Evolutionary conservation across 2,888 invertebrate species (phyloP).

Genomic region (Andrena camellia): DNA sequence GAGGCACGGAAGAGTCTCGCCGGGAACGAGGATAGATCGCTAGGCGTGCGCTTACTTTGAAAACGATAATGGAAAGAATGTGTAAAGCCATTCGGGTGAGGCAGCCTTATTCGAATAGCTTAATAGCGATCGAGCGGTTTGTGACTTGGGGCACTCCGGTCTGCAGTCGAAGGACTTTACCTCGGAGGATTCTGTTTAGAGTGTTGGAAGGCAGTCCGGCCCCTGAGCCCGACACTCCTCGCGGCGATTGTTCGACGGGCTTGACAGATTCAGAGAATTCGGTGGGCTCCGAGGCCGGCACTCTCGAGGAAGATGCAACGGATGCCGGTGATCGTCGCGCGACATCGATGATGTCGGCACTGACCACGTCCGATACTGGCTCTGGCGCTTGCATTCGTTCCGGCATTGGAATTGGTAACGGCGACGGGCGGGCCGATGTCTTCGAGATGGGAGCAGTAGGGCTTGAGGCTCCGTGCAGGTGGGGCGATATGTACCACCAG

Average conservation of each 20-base stretch:
- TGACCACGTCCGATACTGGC: conserved; percentile 41
- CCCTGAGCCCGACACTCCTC: conserved; percentile 68
- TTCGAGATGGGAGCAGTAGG: conserved; percentile 82
- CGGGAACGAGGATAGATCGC: neutral
- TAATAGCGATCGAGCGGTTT: conserved; percentile 67
- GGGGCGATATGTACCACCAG: conserved; percentile 85
- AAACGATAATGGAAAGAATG: conserved; percentile 29
- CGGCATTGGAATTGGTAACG: conserved; percentile 49
- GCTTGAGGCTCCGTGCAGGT: conserved; percentile 81
- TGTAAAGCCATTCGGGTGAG: conserved; percentile 75
- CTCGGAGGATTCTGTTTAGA: conserved; percentile 83
- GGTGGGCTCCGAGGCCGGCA: conserved; percentile 53
- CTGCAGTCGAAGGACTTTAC: conserved; percentile 76
- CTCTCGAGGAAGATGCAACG: conserved; percentile 55
- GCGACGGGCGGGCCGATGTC: conserved; percentile 79
- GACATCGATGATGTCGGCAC: conserved; percentile 19
- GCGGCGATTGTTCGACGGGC: conserved; percentile 37
- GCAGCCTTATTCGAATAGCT: conserved; percentile 60
- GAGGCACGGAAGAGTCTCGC: neutral
- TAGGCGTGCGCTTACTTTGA: conserved; percentile 35
- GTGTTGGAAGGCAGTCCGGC: conserved; percentile 82
- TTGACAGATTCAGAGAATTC: conserved; percentile 37
- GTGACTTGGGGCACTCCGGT: conserved; percentile 58
- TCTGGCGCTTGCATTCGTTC: conserved; percentile 30
- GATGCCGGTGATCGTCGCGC: conserved; percentile 51